Conservation (phyloP, 2,113 vertebrate species). For the Thalassoma bifasciatum region DNA sequence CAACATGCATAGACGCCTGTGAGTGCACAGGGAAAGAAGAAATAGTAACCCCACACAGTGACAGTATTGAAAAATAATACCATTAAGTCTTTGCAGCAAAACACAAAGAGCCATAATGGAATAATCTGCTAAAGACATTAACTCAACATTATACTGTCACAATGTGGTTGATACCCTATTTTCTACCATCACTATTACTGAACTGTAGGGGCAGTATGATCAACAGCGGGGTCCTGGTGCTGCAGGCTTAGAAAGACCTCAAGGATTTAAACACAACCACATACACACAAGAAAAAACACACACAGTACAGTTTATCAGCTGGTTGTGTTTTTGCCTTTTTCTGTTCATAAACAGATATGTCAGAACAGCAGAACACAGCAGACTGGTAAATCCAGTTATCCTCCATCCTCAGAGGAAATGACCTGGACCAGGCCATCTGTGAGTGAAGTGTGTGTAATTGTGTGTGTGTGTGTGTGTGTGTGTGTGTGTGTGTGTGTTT, state of each 20-base stretch:
- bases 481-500: constrained; percentile 44
- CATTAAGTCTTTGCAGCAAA: constrained; percentile 63
- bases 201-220: constrained; percentile 45
- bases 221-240: constrained; percentile 38
- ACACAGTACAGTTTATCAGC: constrained; percentile 41
- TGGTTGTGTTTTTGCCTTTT: constrained; percentile 75
- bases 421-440: constrained; percentile 81
- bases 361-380: constrained; percentile 83
- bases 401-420: constrained; percentile 83
- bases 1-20: constrained; percentile 50
- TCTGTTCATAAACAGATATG: constrained; percentile 82
- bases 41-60: constrained; percentile 57
- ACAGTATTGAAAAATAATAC: constrained; percentile 75
- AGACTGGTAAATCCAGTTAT: constrained; percentile 87
- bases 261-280: constrained; percentile 23
- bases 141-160: constrained; percentile 72
- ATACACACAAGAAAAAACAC: background rate
- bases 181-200: constrained; percentile 60
- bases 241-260: constrained; percentile 30
- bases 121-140: constrained; percentile 77
- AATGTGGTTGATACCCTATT: constrained; percentile 70
- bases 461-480: constrained; percentile 27
- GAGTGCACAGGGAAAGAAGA: constrained; percentile 23
- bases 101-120: constrained; percentile 68
- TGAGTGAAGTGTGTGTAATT: constrained; percentile 50